phyloP scores from a whole-genome alignment of 2,113 vertebrate species.

The Protomyctophum bolini region DNA sequence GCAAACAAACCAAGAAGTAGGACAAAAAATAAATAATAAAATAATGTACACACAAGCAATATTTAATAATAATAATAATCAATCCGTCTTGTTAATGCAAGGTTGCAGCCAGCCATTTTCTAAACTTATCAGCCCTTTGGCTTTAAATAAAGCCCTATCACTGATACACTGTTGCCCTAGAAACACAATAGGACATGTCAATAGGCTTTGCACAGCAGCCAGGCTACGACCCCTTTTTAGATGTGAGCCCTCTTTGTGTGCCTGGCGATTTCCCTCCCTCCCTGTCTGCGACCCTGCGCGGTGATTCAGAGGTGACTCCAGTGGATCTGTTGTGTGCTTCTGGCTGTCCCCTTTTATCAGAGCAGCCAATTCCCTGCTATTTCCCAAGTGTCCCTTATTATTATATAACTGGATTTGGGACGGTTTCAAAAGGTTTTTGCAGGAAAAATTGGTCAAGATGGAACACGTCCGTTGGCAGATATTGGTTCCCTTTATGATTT shows the following conservation, averaged over 20 bases:
- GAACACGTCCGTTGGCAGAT: constrained; percentile 18
- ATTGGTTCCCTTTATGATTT: constrained; percentile 3
- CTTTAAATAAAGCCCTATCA: constrained; percentile 65
- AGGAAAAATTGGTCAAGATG: constrained; percentile 2
- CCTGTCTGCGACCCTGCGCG: not conserved
- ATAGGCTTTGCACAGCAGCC: constrained; percentile 39
- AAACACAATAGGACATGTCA: constrained; percentile 60
- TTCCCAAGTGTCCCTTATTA: constrained; percentile 18
- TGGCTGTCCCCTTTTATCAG: not conserved
- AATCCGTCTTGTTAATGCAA: constrained; percentile 65
- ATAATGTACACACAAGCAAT: constrained; percentile 21
- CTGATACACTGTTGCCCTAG: constrained; percentile 63
- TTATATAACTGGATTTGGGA: not conserved
- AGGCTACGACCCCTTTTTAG: constrained; percentile 25
- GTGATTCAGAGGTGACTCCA: constrained; percentile 13
- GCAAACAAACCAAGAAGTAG: not conserved
- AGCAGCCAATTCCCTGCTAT: constrained; percentile 18
- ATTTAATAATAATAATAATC: too few species aligned
- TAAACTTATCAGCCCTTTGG: constrained; percentile 57
- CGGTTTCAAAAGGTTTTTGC: constrained; percentile 26
- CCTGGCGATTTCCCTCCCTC: constrained; percentile 15
- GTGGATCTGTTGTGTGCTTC: not conserved
- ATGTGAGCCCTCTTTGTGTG: constrained; percentile 26
- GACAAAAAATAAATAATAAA: constrained; percentile 1
- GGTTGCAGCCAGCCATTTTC: constrained; percentile 49